These are phyloP conservation scores for Distichodus sexfasciatus DNA, from an alignment of 2,797 vertebrate genomes.

Conservation along the genomic window DNA sequence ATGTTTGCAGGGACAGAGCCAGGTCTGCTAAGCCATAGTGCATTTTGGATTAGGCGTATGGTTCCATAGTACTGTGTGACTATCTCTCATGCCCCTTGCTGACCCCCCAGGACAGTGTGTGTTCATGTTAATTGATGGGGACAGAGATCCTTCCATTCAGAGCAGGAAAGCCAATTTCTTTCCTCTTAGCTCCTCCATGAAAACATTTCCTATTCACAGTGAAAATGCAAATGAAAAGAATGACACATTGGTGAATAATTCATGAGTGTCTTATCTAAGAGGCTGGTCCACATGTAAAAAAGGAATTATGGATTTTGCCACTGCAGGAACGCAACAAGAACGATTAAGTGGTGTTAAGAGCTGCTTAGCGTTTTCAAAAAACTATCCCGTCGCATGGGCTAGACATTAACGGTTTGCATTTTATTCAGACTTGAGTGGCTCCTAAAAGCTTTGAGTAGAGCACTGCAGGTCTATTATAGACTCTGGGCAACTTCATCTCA, in stretches of 20 bases:
- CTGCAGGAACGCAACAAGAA: not conserved
- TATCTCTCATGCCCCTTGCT: not conserved
- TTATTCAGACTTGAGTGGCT: too few relatives aligned
- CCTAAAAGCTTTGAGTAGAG: not conserved
- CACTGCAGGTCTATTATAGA: not conserved
- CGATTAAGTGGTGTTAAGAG: constrained; percentile 7
- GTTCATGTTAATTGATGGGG: constrained; percentile 14
- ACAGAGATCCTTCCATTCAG: constrained; percentile 27
- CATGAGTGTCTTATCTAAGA: constrained; percentile 3
- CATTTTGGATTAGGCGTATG: not conserved
- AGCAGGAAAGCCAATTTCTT: constrained; percentile 1
- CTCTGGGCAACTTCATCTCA: not conserved
- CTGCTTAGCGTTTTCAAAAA: not conserved
- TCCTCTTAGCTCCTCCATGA: constrained; percentile 12
- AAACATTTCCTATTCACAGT: constrained; percentile 26
- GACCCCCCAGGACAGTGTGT: constrained; percentile 10
- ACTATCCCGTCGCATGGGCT: not conserved
- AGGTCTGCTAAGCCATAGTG: not conserved
- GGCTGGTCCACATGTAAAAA: constrained; percentile 9
- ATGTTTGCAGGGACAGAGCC: not conserved
- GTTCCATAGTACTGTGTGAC: not conserved
- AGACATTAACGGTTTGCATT: not conserved
- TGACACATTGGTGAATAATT: constrained; percentile 23
- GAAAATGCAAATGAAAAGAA: constrained; percentile 27
- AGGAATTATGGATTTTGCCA: constrained; percentile 9